Base-by-base conservation (phyloP, 2,113 vertebrate species). In the Corapipo altera region DNA sequence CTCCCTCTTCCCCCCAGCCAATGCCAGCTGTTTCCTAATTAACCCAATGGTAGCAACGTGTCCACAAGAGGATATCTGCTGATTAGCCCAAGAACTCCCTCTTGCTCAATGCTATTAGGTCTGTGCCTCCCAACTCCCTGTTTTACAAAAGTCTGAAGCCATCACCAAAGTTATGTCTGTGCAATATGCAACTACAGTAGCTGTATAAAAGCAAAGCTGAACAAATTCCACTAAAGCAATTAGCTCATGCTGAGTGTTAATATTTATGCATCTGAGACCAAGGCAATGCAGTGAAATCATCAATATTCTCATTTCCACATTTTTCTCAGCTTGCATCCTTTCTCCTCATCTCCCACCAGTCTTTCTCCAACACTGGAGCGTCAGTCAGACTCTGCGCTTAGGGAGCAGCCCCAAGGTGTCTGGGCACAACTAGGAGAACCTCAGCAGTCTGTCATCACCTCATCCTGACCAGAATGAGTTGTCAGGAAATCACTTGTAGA, bases 11-110 rank as follows among this genome's bases (percentile, higher is more conserved):
- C 67, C 81, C 59, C 48, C 30, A 88, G 76, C 44, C 61, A 76
- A 46, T 57, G 57, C 87, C 94, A 96, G 93, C 93, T 92, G 89
- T 94, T 93, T 86, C 85, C 83, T 92, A 93, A 97, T 96, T 96
- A 96, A 96, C 46, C 81, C 64, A 88, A 82, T 49, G 61, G 89
- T 95, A 93, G 77, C 51, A 65, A 92, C 80, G 59, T 37, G n/a
- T 52, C 91, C 85, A 55, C 55, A 75, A 49, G 91, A 93, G 77
- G 91, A 87, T 74, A 91, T 62, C 75, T 88, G 54, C n/a, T 91
- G 95, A 91, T 95, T 93, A 94, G 71, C 88, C 65, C 83, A 82
- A 93, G 83, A 97, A 95, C 73, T 81, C 88, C 82, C 93, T 67
- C 95, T 89, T 96, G 75, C 85, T 87, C 85, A 88, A 55, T 93